Evolutionary conservation across 2,797 vertebrate species (phyloP).

Genomic region (Hydrocynus forskahlii): DNA sequence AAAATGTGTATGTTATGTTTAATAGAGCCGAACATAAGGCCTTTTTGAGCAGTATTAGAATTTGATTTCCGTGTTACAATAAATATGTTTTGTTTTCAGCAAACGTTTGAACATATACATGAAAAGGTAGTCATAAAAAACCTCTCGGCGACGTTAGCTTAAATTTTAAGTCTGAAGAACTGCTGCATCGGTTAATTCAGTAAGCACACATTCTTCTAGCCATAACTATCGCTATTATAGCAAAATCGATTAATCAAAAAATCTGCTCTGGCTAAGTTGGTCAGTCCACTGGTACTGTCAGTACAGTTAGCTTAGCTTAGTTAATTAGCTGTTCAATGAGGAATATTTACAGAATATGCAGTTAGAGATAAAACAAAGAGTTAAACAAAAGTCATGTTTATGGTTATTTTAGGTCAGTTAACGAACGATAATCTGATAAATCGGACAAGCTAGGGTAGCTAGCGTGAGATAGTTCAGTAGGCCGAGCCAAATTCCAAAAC

Average conservation of each 20-base stretch:
- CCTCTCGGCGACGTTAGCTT: neutral
- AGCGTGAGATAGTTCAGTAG: constrained; percentile 32
- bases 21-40: too few relatives aligned
- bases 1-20: too few relatives aligned
- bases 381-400: neutral
- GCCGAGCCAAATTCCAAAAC: constrained; percentile 41
- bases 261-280: neutral
- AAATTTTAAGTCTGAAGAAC: neutral
- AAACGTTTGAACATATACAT: neutral
- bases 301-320: too few relatives aligned
- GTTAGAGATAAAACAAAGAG: neutral
- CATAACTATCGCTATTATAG: neutral
- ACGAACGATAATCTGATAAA: neutral
- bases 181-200: neutral
- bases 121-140: neutral
- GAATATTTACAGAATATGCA: too few relatives aligned
- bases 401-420: neutral
- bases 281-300: neutral
- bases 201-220: neutral
- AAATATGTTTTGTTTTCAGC: neutral
- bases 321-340: neutral
- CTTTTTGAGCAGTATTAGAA: neutral
- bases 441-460: neutral
- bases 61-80: neutral
- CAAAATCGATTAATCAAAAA: neutral